Conservation (phyloP, 2,888 invertebrate genomes). For the Metallyticus violacea region DNA sequence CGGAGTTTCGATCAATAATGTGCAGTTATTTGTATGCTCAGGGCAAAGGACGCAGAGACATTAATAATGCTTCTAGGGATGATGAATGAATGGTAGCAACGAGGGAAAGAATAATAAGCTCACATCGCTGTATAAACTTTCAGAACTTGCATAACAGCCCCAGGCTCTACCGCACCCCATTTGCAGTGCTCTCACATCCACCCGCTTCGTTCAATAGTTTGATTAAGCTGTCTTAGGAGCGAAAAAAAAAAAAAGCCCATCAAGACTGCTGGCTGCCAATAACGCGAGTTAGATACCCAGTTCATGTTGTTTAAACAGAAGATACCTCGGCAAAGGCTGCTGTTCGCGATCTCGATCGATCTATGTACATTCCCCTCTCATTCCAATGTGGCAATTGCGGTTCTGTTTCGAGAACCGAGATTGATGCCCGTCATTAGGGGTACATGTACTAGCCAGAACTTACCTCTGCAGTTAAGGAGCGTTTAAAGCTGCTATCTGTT, state of each 20-base stretch:
- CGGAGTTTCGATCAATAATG: no score
- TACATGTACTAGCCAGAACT: not conserved
- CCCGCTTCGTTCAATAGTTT: not conserved
- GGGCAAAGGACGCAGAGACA: not conserved
- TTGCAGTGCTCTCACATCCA: not conserved
- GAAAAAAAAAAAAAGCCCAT: not conserved
- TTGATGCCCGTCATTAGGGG: not conserved
- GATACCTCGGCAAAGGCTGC: not conserved
- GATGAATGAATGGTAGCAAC: no score
- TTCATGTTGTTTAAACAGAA: not conserved
- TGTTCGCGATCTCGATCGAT: not conserved
- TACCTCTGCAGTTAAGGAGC: not conserved
- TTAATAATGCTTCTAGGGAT: not conserved
- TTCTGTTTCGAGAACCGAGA: not conserved
- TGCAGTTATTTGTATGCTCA: not conserved
- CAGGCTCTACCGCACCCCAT: not conserved
- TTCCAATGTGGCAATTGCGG: not conserved
- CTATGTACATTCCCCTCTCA: not conserved
- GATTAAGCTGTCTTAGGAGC: not conserved
- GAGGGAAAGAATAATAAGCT: not conserved
- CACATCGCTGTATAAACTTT: no score
- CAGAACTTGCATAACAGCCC: not conserved
- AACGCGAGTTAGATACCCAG: not conserved
- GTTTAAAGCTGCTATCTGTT: not conserved
- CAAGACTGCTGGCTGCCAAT: not conserved